A percentile compares a stretch with the other conserved stretches of the same genome.
Evolutionary conservation across 2,888 invertebrate species (phyloP).

Genomic region (Epistrophe grossulariae): DNA sequence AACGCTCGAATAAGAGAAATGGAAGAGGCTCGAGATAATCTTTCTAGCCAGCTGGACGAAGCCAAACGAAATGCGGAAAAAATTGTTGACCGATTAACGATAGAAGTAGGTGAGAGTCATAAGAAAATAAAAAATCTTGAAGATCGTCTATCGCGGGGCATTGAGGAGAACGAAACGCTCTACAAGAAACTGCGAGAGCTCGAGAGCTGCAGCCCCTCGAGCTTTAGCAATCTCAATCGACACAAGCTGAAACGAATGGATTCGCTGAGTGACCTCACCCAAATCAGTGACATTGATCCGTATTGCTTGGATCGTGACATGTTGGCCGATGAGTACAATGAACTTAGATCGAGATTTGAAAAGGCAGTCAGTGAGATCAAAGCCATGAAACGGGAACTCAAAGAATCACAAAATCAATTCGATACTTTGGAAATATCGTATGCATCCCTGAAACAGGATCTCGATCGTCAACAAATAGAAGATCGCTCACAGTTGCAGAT

Average conservation of each 20-base stretch:
- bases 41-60: conserved; percentile 87
- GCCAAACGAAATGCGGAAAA: conserved; percentile 89
- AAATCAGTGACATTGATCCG: conserved; percentile 91
- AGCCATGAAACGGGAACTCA: conserved; percentile 91
- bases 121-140: conserved; percentile 84
- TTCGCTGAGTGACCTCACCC: conserved; percentile 92
- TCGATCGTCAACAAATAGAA: conserved; percentile 87
- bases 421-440: conserved; percentile 93
- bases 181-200: conserved; percentile 90
- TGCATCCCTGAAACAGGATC: conserved; percentile 89
- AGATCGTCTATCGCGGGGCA: conserved; percentile 87
- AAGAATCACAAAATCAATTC: conserved; percentile 91
- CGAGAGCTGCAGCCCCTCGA: conserved; percentile 85
- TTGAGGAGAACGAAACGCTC: conserved; percentile 91
- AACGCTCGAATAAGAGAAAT: conserved; percentile 89
- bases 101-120: conserved; percentile 89
- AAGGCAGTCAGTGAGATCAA: conserved; percentile 93
- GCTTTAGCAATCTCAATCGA: conserved; percentile 82
- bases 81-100: conserved; percentile 88
- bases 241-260: conserved; percentile 87
- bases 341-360: conserved; percentile 90
- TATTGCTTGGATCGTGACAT: conserved; percentile 90
- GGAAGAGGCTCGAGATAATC: conserved; percentile 88
- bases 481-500: conserved; percentile 90
- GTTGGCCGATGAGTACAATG: conserved; percentile 92